These are phyloP conservation scores for Serinus canaria DNA, from an alignment of 2,113 vertebrate genomes.

Conservation along the genomic window DNA sequence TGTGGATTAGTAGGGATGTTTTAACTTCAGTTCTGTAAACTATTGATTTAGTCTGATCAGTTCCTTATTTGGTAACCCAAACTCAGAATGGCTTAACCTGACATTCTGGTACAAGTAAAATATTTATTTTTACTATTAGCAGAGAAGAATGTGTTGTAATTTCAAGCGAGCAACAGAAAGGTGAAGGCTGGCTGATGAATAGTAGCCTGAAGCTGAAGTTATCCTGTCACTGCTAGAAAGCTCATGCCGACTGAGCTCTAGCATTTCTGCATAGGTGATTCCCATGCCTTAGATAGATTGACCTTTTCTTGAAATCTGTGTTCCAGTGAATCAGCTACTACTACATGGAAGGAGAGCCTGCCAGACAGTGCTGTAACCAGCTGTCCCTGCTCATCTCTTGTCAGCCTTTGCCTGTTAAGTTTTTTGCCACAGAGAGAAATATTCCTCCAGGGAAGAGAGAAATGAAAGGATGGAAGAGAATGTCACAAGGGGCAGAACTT, in stretches of 20 bases:
- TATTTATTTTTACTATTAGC: not conserved
- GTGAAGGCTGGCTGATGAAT: not conserved
- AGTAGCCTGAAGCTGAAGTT: not conserved
- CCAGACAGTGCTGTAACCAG: not conserved
- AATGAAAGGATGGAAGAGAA: not conserved
- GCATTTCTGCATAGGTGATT: not conserved
- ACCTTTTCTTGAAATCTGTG: not conserved
- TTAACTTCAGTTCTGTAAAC: not conserved
- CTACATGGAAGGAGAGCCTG: not conserved
- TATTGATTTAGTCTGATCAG: not conserved
- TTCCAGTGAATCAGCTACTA: not conserved
- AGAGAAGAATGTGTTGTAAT: not conserved
- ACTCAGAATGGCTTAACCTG: not conserved
- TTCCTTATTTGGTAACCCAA: not conserved
- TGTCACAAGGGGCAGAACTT: not conserved
- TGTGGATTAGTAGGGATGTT: not conserved
- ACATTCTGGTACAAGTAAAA: not conserved
- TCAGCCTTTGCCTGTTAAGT: not conserved
- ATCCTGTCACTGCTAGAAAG: not conserved
- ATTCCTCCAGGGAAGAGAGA: not conserved
- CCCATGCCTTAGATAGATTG: accelerated
- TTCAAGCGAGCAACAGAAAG: not conserved
- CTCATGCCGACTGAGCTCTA: not conserved
- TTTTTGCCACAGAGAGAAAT: not conserved
- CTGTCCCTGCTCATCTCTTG: not conserved